A percentile compares a stretch with the other conserved stretches of the same genome.
Evolutionary conservation across 2,888 invertebrate genomes (phyloP).

Genomic region (Athripsodes cinereus): DNA sequence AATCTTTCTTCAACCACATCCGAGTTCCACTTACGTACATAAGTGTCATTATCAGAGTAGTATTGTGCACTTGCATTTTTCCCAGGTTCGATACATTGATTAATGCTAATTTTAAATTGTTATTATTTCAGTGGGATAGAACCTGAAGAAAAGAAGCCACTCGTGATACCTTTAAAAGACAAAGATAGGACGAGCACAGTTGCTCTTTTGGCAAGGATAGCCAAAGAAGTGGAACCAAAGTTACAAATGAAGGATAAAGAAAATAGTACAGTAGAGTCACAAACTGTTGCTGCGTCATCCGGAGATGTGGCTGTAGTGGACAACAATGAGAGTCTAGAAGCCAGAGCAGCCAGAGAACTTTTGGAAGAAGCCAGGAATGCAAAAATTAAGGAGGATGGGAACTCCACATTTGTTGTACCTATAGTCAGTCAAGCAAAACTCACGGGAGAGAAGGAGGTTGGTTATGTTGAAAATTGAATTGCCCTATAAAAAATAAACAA

Average conservation of each 20-base stretch:
- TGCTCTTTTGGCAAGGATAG: slow-evolving; percentile 44
- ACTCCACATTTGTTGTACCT: slow-evolving; percentile 45
- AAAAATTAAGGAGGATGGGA: slow-evolving; percentile 36
- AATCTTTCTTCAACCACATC: too few relatives aligned
- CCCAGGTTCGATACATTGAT: too few relatives aligned
- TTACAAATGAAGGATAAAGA: slow-evolving; percentile 34
- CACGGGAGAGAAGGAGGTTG: slow-evolving; percentile 58
- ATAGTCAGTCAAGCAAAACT: slow-evolving; percentile 52
- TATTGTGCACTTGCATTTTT: too few relatives aligned
- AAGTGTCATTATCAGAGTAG: too few relatives aligned
- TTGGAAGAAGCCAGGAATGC: slow-evolving; percentile 51
- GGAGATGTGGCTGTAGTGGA: neutral
- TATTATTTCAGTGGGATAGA: slow-evolving; percentile 51
- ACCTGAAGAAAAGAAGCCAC: slow-evolving; percentile 47
- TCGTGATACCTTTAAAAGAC: slow-evolving; percentile 62
- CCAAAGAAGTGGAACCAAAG: slow-evolving; percentile 45
- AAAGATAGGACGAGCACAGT: slow-evolving; percentile 49
- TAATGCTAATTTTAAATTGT: too few relatives aligned
- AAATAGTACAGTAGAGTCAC: slow-evolving; percentile 33
- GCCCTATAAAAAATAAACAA: neutral
- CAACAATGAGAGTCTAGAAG: slow-evolving; percentile 51
- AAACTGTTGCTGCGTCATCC: slow-evolving; percentile 20
- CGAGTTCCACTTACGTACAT: too few relatives aligned
- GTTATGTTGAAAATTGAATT: neutral
- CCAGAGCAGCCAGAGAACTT: slow-evolving; percentile 69